phyloP scores from a whole-genome alignment of 2,888 invertebrate genomes.

The Coecobrya sp. region DNA sequence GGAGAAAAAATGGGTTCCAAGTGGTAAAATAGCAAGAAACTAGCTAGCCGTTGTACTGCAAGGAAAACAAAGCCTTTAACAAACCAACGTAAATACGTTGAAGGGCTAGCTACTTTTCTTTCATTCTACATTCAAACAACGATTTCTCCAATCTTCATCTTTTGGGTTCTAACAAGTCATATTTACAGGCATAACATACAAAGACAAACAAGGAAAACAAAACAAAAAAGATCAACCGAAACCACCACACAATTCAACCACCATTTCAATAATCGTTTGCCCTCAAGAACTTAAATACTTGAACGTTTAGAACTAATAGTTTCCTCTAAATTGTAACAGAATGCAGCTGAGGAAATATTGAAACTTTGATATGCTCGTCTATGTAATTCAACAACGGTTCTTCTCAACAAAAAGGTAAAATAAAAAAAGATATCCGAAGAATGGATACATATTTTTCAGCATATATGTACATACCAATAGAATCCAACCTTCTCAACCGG shows the following conservation, averaged over 20 bases:
- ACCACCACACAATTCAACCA: background rate
- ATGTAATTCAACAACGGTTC: background rate
- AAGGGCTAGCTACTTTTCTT: too few species aligned
- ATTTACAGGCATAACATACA: background rate
- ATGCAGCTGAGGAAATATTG: background rate
- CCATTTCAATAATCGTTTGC: background rate
- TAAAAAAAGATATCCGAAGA: background rate
- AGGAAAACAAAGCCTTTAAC: too few species aligned
- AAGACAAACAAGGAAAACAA: background rate
- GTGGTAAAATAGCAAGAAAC: background rate
- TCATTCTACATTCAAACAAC: too few species aligned
- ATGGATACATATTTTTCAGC: background rate
- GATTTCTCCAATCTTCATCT: too few species aligned
- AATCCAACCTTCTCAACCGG: conserved; percentile 19
- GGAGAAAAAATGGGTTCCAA: background rate
- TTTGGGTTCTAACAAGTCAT: too few species aligned
- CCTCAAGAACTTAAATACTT: background rate
- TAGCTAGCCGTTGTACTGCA: too few species aligned
- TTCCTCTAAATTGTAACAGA: background rate
- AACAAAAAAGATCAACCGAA: background rate
- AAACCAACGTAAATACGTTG: too few species aligned
- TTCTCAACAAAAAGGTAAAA: conserved; percentile 7
- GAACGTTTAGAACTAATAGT: background rate
- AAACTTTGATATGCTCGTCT: background rate
- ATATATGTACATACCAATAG: background rate